Evolutionary conservation across 2,797 vertebrate genomes (phyloP), one percentile per base, ranked within the genome.

Genomic region (Cirrhinus mrigala): DNA sequence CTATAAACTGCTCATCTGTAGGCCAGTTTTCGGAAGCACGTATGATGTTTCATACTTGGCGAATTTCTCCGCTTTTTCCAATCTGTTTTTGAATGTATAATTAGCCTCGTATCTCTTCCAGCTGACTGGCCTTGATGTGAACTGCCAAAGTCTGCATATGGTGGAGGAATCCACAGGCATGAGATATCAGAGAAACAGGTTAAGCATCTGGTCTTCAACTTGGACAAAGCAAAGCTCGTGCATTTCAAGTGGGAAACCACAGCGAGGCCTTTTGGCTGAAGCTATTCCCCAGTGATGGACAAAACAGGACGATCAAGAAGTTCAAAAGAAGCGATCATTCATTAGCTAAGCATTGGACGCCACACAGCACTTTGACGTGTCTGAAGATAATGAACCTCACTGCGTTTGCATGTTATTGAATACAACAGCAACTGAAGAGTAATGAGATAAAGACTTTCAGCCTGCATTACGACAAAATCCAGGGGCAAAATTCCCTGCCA

Each of bases 131-230:
- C 89, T 88, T 86, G 82, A 88, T 48, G 69, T 89, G 85, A 92
- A 94, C 91, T 84, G 84, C 69, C 89, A 87, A 87, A 60, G 85
- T 91, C 91, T 87, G 90, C 93, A 94, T 92, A 93, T 94, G 93
- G 91, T 92, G 89, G 91, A 93, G 80, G 91, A 93, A 89, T 94
- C 94, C 87, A 88, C 81, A 73, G 79, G 79, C 86, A 88, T 80
- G 84, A 88, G 90, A 89, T 89, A 89, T 92, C 85, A 89, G 84
- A 92, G 91, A 87, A 91, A 92, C 92, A 89, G 92, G 91, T 91
- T 89, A 90, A 94, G 95, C 95, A 96, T 96, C 95, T 96, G 95
- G 93, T 93, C 93, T 92, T 91, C 91, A 88, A 88, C 87, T 94
- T 92, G 93, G 92, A 93, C 92, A 89, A 90, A 91, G 91, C 88